These are phyloP conservation scores for Calidris pygmaea DNA, from an alignment of 2,113 vertebrate species.

Conservation along the genomic window DNA sequence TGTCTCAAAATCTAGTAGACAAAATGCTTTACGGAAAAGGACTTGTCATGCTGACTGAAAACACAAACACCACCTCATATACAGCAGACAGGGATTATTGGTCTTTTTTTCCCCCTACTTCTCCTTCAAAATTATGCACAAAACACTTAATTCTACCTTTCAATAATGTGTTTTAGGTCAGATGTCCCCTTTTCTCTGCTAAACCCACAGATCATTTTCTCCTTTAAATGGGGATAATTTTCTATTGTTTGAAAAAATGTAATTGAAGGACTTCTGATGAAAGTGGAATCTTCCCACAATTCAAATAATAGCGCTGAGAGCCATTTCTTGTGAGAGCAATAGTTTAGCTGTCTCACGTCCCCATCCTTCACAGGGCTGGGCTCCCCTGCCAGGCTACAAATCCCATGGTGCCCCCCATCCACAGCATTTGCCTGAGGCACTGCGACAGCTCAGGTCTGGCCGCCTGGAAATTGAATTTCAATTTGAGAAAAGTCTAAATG, in stretches of 20 bases:
- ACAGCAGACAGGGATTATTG: background rate
- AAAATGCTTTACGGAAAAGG: background rate
- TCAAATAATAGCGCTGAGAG: conserved; percentile 33
- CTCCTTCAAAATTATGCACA: background rate
- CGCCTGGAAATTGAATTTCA: conserved; percentile 30
- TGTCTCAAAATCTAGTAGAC: background rate
- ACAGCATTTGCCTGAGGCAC: conserved; percentile 21
- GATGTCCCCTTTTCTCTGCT: background rate
- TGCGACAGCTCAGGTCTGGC: background rate
- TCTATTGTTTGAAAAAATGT: conserved; percentile 12
- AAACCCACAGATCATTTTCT: background rate
- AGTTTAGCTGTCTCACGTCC: conserved; percentile 19
- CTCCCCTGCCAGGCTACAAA: conserved; percentile 37
- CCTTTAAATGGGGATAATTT: conserved; percentile 22
- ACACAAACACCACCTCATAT: background rate
- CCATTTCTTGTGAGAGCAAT: conserved; percentile 44
- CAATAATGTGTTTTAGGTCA: background rate
- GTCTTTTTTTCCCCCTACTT: rapidly evolving
- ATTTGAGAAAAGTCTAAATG: conserved; percentile 39
- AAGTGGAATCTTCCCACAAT: background rate
- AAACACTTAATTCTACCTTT: background rate
- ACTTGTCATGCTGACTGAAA: background rate
- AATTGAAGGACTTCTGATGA: conserved; percentile 24
- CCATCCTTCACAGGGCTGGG: conserved; percentile 10
- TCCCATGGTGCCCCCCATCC: conserved; percentile 10